These are phyloP conservation scores for Malurus elegans DNA, from an alignment of 2,113 vertebrate genomes.

Conservation along the genomic window DNA sequence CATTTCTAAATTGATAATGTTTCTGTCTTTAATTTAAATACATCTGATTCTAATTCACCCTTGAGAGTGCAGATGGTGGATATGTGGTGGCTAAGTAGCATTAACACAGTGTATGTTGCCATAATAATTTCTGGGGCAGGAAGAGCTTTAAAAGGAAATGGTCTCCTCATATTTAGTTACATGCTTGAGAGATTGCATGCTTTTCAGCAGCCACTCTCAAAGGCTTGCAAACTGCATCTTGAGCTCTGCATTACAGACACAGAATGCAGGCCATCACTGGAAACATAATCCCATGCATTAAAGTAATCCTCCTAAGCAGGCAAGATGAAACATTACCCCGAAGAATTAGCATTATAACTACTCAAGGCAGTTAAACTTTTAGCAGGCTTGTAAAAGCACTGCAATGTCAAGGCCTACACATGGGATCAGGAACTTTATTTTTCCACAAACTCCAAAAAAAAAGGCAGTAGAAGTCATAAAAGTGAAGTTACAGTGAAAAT, in stretches of 20 bases:
- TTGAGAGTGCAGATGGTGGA: background rate
- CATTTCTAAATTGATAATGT: background rate
- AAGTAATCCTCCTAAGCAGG: background rate
- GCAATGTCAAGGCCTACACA: background rate
- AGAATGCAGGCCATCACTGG: background rate
- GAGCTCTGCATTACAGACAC: background rate
- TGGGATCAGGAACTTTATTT: background rate
- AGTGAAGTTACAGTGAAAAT: background rate
- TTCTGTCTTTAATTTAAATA: constrained; percentile 1
- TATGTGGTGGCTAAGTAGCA: background rate
- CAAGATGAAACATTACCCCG: background rate
- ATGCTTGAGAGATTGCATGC: background rate
- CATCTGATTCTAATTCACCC: background rate
- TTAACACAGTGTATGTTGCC: background rate
- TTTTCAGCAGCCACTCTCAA: background rate
- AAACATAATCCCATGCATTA: background rate
- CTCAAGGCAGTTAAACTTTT: background rate
- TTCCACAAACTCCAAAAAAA: background rate
- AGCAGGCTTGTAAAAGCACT: background rate
- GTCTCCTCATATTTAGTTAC: background rate
- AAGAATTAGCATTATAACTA: background rate
- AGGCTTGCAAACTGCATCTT: background rate
- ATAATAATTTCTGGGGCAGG: background rate
- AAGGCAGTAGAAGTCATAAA: background rate
- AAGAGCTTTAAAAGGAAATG: background rate